Conservation (phyloP, 2,797 vertebrate genomes). For the Melanotaenia maccullochi region DNA sequence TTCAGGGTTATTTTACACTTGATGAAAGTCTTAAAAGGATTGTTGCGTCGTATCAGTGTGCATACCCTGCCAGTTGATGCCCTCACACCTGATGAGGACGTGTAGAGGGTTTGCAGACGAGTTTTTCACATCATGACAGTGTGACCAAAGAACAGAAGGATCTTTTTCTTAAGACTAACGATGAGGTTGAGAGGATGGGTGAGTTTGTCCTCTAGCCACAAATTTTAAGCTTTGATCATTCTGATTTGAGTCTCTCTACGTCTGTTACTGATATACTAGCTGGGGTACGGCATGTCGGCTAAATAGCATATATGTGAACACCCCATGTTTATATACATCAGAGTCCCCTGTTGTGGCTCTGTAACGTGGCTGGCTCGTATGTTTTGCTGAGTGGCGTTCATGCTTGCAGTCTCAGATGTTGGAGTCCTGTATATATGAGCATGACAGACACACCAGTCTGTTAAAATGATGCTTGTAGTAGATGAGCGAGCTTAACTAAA, state of each 20-base stretch:
- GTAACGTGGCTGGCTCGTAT: background rate
- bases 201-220: constrained; percentile 16
- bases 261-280: constrained; percentile 11
- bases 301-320: constrained; percentile 35
- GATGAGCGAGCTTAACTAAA: constrained; percentile 38
- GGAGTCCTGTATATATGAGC: constrained; percentile 20
- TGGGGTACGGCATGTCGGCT: constrained; percentile 22
- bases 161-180: constrained; percentile 2
- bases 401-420: constrained; percentile 48
- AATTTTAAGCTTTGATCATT: constrained; percentile 9
- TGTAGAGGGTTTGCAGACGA: constrained; percentile 15
- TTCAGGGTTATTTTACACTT: constrained; percentile 32
- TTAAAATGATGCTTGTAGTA: constrained; percentile 34
- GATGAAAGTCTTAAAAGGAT: constrained; percentile 74
- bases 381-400: constrained; percentile 34
- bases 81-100: constrained; percentile 44
- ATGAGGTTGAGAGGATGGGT: constrained; percentile 9
- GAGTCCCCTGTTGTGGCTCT: constrained; percentile 29
- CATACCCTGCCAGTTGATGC: constrained; percentile 47
- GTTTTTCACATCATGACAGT: constrained; percentile 12
- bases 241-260: constrained; percentile 12
- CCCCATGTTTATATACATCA: constrained; percentile 60
- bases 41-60: constrained; percentile 59
- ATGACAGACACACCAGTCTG: constrained; percentile 31
- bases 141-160: constrained; percentile 15